Conservation (phyloP, 2,888 invertebrate species). For the Seira sanloemensis region DNA sequence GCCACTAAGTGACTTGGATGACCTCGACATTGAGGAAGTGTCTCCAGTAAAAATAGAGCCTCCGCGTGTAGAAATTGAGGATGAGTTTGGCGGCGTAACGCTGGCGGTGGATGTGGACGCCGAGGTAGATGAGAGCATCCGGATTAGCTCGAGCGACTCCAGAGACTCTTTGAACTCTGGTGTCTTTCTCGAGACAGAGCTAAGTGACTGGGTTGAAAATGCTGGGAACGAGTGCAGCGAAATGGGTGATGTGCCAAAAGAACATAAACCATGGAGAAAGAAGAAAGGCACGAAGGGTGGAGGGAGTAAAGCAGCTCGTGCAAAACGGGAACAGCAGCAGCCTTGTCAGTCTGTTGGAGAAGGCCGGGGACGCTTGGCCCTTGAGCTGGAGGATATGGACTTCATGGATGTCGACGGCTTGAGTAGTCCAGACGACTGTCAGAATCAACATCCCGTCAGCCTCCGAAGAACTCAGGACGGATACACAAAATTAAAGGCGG, state of each 20-base stretch:
- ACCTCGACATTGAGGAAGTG: slow-evolving; percentile 66
- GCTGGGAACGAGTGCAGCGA: slow-evolving; percentile 77
- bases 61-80: slow-evolving; percentile 85
- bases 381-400: slow-evolving; percentile 84
- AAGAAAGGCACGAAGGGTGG: slow-evolving; percentile 26
- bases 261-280: slow-evolving; percentile 13
- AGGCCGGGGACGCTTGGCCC: slow-evolving; percentile 1
- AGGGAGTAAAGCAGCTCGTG: background rate
- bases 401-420: slow-evolving; percentile 88
- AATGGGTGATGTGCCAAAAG: slow-evolving; percentile 30
- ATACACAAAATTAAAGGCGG: slow-evolving; percentile 63
- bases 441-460: slow-evolving; percentile 9
- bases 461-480: slow-evolving; percentile 59
- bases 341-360: background rate
- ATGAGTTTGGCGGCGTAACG: slow-evolving; percentile 81
- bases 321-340: background rate
- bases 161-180: slow-evolving; percentile 74
- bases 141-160: slow-evolving; percentile 80
- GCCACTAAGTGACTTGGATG: slow-evolving; percentile 54
- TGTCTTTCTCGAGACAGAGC: slow-evolving; percentile 88
- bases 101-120: slow-evolving; percentile 63
- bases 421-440: slow-evolving; percentile 70
- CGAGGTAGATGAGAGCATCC: slow-evolving; percentile 71
- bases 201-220: slow-evolving; percentile 93
- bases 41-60: slow-evolving; percentile 75